Conservation (phyloP, 2,113 vertebrate species). For the Percina caprodes region DNA sequence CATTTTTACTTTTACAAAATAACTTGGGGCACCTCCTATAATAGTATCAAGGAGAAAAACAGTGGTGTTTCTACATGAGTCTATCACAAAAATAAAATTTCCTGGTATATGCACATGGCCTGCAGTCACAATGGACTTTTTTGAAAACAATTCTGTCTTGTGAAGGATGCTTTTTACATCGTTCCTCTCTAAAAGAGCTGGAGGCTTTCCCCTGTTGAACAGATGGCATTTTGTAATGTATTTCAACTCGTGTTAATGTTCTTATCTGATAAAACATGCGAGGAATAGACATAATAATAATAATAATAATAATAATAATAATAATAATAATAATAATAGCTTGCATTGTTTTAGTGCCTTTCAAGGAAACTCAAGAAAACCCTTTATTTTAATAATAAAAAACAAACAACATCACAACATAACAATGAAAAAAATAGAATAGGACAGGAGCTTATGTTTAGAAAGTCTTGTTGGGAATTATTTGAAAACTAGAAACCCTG, state of each 20-base stretch:
- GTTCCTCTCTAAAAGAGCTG: neutral
- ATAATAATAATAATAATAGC: neutral
- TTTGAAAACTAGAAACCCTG: neutral
- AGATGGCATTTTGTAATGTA: constrained; percentile 1
- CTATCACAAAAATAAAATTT: neutral
- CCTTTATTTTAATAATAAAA: too few species aligned
- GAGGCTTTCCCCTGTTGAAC: neutral
- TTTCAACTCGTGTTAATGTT: neutral
- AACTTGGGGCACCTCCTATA: neutral
- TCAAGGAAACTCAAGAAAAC: too few species aligned
- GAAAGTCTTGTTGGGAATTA: neutral
- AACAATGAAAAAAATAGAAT: neutral
- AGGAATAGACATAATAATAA: neutral
- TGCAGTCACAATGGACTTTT: neutral
- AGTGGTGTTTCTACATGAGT: neutral
- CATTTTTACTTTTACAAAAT: neutral
- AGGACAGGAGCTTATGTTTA: neutral
- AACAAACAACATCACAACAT: neutral
- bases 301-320: neutral
- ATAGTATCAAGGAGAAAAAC: neutral
- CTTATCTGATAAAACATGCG: neutral
- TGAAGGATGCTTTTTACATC: neutral
- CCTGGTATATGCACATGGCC: neutral
- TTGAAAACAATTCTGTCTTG: neutral
- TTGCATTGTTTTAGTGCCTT: neutral